A percentile compares a stretch with the other conserved stretches of the same genome.
Evolutionary conservation across 2,888 invertebrate genomes (phyloP).

Genomic region (Parthenolecanium corni): DNA sequence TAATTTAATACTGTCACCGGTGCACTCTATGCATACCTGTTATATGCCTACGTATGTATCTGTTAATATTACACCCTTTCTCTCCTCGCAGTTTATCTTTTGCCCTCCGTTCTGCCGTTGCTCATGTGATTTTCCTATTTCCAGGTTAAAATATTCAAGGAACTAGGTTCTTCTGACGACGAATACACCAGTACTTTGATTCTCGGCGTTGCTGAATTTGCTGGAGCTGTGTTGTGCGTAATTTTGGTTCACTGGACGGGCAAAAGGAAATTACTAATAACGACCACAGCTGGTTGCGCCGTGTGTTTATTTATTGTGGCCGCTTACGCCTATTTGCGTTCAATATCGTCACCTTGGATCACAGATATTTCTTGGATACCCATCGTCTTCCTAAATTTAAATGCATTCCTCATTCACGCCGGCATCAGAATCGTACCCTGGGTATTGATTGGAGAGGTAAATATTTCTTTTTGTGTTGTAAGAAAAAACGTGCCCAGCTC

Average conservation of each 20-base stretch:
- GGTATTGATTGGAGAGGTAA: conserved; percentile 67
- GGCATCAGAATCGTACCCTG: conserved; percentile 63
- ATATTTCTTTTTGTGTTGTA: neutral
- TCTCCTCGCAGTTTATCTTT: no score
- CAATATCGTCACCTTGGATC: conserved; percentile 31
- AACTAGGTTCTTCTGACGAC: conserved; percentile 59
- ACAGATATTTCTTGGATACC: conserved; percentile 50
- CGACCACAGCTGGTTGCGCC: conserved; percentile 55
- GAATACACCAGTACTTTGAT: conserved; percentile 63
- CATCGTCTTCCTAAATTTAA: conserved; percentile 49
- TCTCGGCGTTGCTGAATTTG: conserved; percentile 53
- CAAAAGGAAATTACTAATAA: conserved; percentile 54
- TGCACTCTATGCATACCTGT: no score
- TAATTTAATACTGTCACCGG: no score
- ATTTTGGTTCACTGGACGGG: conserved; percentile 58
- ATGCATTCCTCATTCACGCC: conserved; percentile 57
- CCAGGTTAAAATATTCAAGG: conserved; percentile 55
- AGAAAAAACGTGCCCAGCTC: neutral
- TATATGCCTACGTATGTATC: no score
- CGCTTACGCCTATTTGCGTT: conserved; percentile 41
- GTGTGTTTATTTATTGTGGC: conserved; percentile 52
- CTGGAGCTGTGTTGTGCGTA: conserved; percentile 55
- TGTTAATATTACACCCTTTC: no score
- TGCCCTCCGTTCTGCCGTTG: no score
- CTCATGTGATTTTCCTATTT: neutral